Percentiles rank a stretch among this genome's conserved stretches.
These are phyloP conservation scores for Sesamia nonagrioides DNA, from an alignment of 1,140 invertebrate species.

Conservation along the genomic window DNA sequence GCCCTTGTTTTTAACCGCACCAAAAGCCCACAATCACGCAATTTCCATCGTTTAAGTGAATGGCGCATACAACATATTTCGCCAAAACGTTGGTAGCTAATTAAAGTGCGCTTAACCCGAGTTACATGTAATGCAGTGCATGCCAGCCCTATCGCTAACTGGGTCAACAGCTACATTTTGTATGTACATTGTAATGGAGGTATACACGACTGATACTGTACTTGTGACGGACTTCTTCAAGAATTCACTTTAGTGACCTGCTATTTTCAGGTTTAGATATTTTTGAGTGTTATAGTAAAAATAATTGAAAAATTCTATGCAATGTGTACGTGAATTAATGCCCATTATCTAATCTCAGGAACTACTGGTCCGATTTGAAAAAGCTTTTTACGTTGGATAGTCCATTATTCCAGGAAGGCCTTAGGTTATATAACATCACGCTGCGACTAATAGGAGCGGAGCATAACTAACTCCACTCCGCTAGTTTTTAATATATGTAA, in stretches of 20 bases:
- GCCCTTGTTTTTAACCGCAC: neutral
- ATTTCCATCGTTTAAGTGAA: conserved; percentile 24
- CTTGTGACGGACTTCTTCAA: neutral
- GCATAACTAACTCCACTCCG: too few species aligned
- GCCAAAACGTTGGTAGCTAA: conserved; percentile 4
- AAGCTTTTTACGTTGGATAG: too few species aligned
- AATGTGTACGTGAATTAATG: too few species aligned
- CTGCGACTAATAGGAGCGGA: too few species aligned
- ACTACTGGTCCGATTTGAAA: too few species aligned
- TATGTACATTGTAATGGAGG: conserved; percentile 32
- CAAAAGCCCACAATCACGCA: neutral
- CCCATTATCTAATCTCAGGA: too few species aligned
- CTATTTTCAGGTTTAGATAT: neutral
- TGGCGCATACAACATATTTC: conserved; percentile 2
- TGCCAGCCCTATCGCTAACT: conserved; percentile 20
- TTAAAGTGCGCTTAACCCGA: conserved; percentile 26
- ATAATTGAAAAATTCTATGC: too few species aligned
- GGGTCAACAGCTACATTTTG: conserved; percentile 36
- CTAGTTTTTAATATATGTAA: too few species aligned
- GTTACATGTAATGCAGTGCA: conserved; percentile 20
- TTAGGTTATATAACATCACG: too few species aligned
- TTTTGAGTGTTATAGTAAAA: too few species aligned
- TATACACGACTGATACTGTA: conserved; percentile 17
- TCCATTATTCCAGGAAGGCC: too few species aligned
- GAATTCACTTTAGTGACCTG: conserved; percentile 26